Percentiles rank a stretch among this genome's conserved stretches.
Evolutionary conservation across 2,888 invertebrate species (phyloP).

Genomic region (Pecten maximus): DNA sequence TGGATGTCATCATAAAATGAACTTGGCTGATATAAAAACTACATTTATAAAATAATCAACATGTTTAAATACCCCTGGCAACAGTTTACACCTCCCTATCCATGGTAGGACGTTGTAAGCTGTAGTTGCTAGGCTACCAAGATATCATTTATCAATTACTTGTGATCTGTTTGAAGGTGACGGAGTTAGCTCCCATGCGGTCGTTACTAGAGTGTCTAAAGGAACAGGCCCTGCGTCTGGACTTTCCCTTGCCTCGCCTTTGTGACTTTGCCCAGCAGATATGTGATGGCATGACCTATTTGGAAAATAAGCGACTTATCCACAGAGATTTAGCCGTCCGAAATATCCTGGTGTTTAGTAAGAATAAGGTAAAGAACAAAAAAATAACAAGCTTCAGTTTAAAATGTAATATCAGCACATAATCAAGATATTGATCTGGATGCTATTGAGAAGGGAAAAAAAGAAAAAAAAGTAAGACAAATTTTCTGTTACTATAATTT

Average conservation of each 20-base stretch:
- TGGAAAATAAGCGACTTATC: slow-evolving; percentile 97
- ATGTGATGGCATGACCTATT: slow-evolving; percentile 98
- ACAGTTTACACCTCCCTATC: too few relatives aligned
- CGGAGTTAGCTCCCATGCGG: slow-evolving; percentile 96
- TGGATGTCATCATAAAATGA: not conserved
- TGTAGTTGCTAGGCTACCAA: too few relatives aligned
- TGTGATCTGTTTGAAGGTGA: slow-evolving; percentile 86
- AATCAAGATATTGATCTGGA: too few relatives aligned
- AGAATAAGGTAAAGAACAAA: slow-evolving; percentile 88
- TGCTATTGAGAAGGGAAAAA: not conserved
- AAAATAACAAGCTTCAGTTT: not conserved
- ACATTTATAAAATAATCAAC: not conserved
- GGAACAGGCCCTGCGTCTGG: slow-evolving; percentile 93
- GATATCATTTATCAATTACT: not conserved
- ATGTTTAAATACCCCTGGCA: too few relatives aligned
- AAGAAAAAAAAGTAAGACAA: not conserved
- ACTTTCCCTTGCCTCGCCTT: slow-evolving; percentile 94
- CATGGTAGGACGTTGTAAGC: too few relatives aligned
- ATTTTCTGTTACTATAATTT: too few relatives aligned
- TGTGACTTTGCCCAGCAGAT: slow-evolving; percentile 98
- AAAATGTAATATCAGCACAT: too few relatives aligned
- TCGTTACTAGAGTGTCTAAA: slow-evolving; percentile 97
- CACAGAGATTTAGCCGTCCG: slow-evolving; percentile 98
- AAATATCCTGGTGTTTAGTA: slow-evolving; percentile 98
- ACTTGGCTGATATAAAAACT: too few relatives aligned